These are phyloP conservation scores for Luscinia luscinia DNA, from an alignment of 2,797 vertebrate species.

Conservation along the genomic window DNA sequence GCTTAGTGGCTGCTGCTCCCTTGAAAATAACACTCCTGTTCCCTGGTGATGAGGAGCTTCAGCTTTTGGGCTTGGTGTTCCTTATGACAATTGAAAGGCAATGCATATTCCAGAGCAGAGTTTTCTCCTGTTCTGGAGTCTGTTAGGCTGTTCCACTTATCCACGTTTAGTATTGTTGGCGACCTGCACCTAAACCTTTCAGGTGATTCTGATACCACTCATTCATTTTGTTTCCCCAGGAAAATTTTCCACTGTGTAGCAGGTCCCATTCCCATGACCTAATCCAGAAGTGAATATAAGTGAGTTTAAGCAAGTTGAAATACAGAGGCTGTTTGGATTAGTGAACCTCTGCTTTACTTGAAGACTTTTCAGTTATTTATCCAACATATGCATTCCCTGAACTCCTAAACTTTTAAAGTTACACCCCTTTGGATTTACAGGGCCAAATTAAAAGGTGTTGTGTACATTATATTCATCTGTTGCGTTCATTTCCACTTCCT, in stretches of 20 bases:
- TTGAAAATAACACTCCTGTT: neutral
- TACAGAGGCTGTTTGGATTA: neutral
- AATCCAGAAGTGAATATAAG: neutral
- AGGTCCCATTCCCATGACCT: neutral
- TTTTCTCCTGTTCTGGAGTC: neutral
- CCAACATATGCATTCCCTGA: neutral
- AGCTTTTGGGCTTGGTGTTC: neutral
- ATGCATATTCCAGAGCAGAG: neutral
- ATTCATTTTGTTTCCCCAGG: neutral
- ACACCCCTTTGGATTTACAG: neutral
- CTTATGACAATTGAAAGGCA: neutral
- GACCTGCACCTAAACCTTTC: neutral
- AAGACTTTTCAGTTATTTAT: neutral
- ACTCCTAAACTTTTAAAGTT: neutral
- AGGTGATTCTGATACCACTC: neutral
- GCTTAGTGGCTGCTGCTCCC: neutral
- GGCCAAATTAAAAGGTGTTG: neutral
- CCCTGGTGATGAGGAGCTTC: neutral
- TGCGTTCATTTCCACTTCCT: neutral
- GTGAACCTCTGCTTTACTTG: neutral
- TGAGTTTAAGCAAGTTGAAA: neutral
- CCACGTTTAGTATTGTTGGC: neutral
- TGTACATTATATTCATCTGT: neutral
- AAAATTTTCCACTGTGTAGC: neutral
- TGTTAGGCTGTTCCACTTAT: neutral